Percentiles rank a stretch among this genome's conserved stretches.
These are phyloP conservation scores for Noctua janthe DNA, from an alignment of 2,888 invertebrate genomes.

Conservation along the genomic window DNA sequence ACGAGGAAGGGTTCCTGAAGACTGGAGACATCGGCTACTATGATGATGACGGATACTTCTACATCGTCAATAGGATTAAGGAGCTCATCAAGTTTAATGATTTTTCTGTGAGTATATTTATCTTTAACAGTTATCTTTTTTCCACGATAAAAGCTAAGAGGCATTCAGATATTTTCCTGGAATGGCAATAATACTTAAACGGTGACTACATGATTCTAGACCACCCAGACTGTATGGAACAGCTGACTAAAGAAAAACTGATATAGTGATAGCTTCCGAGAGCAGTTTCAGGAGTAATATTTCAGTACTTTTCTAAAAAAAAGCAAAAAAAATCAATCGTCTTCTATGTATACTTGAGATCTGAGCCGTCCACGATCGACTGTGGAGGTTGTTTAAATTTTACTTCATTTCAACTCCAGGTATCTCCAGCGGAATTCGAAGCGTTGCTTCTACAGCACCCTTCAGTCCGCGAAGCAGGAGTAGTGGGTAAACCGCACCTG, in stretches of 20 bases:
- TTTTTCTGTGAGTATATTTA: slow-evolving; percentile 31
- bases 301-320: too few species aligned
- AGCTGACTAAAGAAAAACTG: too few species aligned
- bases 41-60: slow-evolving; percentile 72
- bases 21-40: slow-evolving; percentile 76
- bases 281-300: too few species aligned
- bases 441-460: slow-evolving; percentile 36
- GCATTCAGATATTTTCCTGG: neutral
- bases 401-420: slow-evolving; percentile 3
- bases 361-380: neutral
- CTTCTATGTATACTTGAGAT: neutral
- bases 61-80: slow-evolving; percentile 71
- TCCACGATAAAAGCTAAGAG: neutral
- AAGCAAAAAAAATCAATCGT: too few species aligned
- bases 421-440: slow-evolving; percentile 53
- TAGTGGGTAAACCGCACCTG: slow-evolving; percentile 38
- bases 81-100: slow-evolving; percentile 70
- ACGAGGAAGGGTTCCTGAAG: slow-evolving; percentile 72
- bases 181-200: too few species aligned
- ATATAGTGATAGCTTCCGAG: too few species aligned
- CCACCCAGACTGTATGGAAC: too few species aligned
- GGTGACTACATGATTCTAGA: too few species aligned
- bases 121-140: neutral
- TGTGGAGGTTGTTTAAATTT: neutral
- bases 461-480: slow-evolving; percentile 29